Evolutionary conservation across 2,797 vertebrate genomes (phyloP), one percentile per base, ranked within the genome.

Genomic region (Sphenopsis melanotis): DNA sequence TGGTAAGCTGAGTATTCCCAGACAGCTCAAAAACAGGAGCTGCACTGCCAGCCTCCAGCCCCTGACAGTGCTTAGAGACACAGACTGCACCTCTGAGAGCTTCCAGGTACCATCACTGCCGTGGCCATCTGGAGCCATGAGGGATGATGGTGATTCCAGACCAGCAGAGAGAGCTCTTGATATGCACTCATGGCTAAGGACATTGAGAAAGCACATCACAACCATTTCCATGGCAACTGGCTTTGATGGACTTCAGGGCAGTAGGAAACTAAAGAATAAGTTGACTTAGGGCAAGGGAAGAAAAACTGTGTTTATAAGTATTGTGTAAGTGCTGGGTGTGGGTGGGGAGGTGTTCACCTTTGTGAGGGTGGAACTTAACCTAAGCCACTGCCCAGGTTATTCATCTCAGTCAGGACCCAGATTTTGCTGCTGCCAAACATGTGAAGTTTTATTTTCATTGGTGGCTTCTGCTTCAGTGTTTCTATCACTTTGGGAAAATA

Each of bases 81-180:
- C 50, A 63, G 30, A 27, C 39, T 92, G 55, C 56, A 53, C 34
- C 50, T 88, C 69, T 79, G 70, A 78, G 61, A 81, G 15, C 44
- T 32, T 52, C 55, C 70, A 90, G 49, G 79, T 47, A 41, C 37
- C 77, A 87, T 22, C 66, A 42, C 19, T 63, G 91, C 7, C 0
- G 2, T 47, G 65, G n/a, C 80, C 76, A 66, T 41, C 34, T 23
- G n/a, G 56, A 94, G 53, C 68, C 52, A 52, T 11, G 56, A 89
- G 63, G 41, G 49, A 91, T 64, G 65, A 57, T 24, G 52, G 85
- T 82, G 71, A 88, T 77, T 96, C 77, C 87, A 90, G 94, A 66
- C 95, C 95, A 94, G 93, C 91, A 96, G 96, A 96, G 94, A 95
- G 94, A 95, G 94, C 94, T 95, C 91, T 96, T 94, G 94, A 90